phyloP scores from a whole-genome alignment of 2,888 invertebrate species.

The Creontiades dilutus region DNA sequence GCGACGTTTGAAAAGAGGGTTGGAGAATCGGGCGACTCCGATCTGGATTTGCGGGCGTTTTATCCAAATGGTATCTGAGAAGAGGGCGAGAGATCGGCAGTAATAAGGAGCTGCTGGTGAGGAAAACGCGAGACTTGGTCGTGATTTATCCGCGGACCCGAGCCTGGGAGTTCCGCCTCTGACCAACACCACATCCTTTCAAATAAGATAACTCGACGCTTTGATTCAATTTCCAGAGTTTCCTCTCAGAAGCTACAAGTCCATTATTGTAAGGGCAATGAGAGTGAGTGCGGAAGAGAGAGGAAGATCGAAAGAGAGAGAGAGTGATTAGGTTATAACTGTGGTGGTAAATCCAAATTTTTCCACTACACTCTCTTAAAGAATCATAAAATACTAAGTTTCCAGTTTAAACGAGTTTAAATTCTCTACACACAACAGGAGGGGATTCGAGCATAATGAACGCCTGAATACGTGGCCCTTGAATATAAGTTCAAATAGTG shows the following conservation, averaged over 20 bases:
- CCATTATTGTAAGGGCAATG: neutral
- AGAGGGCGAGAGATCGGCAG: constrained; percentile 8
- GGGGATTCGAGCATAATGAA: too few relatives aligned
- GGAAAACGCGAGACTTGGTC: constrained; percentile 1
- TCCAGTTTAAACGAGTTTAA: too few relatives aligned
- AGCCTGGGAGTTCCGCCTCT: neutral
- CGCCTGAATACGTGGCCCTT: too few relatives aligned
- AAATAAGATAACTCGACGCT: neutral
- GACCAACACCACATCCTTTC: constrained; percentile 1
- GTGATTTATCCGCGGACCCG: neutral
- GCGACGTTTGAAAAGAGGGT: neutral
- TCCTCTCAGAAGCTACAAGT: constrained; percentile 22
- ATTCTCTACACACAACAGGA: too few relatives aligned
- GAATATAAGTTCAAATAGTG: too few relatives aligned
- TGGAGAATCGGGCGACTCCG: neutral
- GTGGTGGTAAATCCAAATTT: too few relatives aligned
- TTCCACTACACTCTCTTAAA: too few relatives aligned
- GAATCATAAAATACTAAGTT: too few relatives aligned
- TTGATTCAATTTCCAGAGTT: constrained; percentile 15
- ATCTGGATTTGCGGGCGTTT: constrained; percentile 54
- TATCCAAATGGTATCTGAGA: constrained; percentile 55
- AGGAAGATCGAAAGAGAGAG: too few relatives aligned
- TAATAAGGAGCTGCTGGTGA: neutral
- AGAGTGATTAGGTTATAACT: too few relatives aligned
- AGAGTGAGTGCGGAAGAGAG: too few relatives aligned